Conservation (phyloP, 1,140 invertebrate species). For the Oryzaephilus surinamensis region DNA sequence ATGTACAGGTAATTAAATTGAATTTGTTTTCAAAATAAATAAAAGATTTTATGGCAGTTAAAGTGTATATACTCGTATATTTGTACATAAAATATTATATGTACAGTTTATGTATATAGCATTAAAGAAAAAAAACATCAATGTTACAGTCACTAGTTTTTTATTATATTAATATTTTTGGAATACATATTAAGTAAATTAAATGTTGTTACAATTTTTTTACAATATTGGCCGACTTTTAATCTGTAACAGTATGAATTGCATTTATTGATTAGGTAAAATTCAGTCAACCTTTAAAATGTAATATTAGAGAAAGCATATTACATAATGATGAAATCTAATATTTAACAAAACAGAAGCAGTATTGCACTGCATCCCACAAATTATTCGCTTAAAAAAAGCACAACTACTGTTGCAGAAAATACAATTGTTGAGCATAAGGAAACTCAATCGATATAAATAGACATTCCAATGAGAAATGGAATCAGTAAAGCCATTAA, state of each 20-base stretch:
- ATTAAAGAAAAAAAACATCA: no score
- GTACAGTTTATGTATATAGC: no score
- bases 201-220: no score
- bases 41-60: no score
- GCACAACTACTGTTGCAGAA: slow-evolving; percentile 21
- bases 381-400: slow-evolving; percentile 10
- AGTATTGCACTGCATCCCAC: slow-evolving; percentile 14
- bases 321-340: slow-evolving; percentile 20
- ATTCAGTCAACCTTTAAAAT: slow-evolving; percentile 18
- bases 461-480: slow-evolving; percentile 7
- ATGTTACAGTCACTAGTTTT: no score
- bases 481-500: no score
- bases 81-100: no score
- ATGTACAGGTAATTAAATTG: no score
- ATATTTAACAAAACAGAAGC: slow-evolving; percentile 15
- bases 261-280: slow-evolving; percentile 13
- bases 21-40: no score
- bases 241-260: slow-evolving; percentile 15
- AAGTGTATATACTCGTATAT: no score
- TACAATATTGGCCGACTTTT: slow-evolving; percentile 13
- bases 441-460: slow-evolving; percentile 28
- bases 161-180: no score
- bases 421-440: slow-evolving; percentile 17
- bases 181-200: no score
- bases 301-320: slow-evolving; percentile 18